Base-by-base conservation (phyloP, 2,113 vertebrate species). In the Rhinolophus ferrumequinum region DNA sequence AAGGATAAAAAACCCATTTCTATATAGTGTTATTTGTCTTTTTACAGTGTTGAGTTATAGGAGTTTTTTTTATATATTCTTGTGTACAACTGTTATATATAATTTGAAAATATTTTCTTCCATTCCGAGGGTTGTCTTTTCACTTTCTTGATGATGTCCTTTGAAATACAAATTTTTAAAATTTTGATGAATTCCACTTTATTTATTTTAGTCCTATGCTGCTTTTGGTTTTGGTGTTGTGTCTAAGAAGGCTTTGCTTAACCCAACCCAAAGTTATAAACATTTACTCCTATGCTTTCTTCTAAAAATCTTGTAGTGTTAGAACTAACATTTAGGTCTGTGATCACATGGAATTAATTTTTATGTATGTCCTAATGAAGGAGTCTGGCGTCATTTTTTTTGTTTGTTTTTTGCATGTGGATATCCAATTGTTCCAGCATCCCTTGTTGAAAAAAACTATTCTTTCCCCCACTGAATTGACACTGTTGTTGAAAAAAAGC, bases 101-200 rank as follows among this genome's bases (percentile, higher is more conserved):
- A 2, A 52, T 70, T 95, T 96, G 35, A 24, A 76, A 81, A 88
- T 88, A 69, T 64, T 70, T 96, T 72, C 38, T 86, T 10, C 58
- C 3, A 77, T 84, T 92, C 73, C 86, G 38, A 73, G 6, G 3
- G 41, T 33, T 88, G 5, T 58, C 21, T 82, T 96, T 95, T 94
- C 2, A 47, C 70, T 85, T 81, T 84, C 70, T 75, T 44, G 8
- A n/a, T 92, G 41, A 79, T 70, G 24, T 85, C 5, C 10, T 84
- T 88, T 92, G 24, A 76, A 88, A 22, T 89, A 77, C 2, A 88
- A 58, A 62, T n/a, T 70, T 81, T 28, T 56, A 1, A 73, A 64
- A 41, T 56, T 76, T 67, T 77, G 30, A 77, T 75, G 60, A 80
- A 54, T 88, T 82, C 4, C 30, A 85, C 11, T 60, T 35, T 56